Evolutionary conservation across 2,113 vertebrate species (phyloP).

Genomic region (Archilochus colubris): DNA sequence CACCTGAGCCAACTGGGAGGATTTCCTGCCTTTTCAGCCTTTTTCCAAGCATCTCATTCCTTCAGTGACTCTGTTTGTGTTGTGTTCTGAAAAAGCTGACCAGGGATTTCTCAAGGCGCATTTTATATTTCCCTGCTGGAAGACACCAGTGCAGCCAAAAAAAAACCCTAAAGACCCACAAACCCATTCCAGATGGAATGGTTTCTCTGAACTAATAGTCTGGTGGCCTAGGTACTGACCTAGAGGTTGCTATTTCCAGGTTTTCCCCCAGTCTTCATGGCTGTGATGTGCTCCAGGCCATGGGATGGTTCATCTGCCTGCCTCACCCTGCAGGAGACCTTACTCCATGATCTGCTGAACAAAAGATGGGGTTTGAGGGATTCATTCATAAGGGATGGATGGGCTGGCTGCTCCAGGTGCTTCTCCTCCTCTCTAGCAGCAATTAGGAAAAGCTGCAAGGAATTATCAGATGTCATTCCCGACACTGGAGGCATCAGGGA

Average conservation of each 20-base stretch:
- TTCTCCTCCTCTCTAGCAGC: neutral
- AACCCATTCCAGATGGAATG: neutral
- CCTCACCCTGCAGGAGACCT: neutral
- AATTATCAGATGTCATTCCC: neutral
- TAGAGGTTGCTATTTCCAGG: neutral
- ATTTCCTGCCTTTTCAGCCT: neutral
- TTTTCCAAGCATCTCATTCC: neutral
- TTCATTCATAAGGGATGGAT: neutral
- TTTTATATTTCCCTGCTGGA: neutral
- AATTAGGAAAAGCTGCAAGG: neutral
- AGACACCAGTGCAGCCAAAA: neutral
- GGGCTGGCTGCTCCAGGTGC: neutral
- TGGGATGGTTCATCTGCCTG: neutral
- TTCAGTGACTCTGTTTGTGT: neutral
- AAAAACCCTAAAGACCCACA: too few relatives aligned
- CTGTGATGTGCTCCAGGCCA: rapidly evolving
- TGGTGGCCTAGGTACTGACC: neutral
- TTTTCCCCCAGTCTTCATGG: neutral
- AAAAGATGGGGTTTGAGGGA: neutral
- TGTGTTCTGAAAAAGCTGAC: neutral
- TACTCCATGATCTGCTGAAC: neutral
- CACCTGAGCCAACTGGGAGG: neutral
- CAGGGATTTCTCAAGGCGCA: neutral
- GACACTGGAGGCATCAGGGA: neutral
- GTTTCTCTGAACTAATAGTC: neutral